Percentiles rank a stretch among this genome's conserved stretches.
These are phyloP conservation scores for Microcaecilia unicolor DNA, from an alignment of 2,797 vertebrate genomes.

Conservation along the genomic window DNA sequence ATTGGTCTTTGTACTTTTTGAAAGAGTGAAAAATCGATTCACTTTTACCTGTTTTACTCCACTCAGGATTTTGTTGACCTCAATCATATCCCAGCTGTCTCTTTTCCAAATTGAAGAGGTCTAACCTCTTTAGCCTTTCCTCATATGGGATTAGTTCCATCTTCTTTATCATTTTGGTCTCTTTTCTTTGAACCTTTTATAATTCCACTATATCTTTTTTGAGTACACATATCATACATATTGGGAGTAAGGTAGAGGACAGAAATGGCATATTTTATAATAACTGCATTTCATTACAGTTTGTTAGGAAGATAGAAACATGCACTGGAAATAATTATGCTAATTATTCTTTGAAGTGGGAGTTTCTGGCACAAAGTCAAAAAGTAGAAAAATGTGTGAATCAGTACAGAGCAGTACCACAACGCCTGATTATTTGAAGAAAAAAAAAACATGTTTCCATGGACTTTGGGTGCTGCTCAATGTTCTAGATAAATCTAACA, in stretches of 20 bases:
- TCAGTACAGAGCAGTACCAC: constrained; percentile 52
- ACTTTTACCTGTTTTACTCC: no score
- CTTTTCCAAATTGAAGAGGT: no score
- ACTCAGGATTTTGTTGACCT: no score
- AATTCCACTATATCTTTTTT: no score
- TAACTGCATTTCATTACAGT: constrained; percentile 44
- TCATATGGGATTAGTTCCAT: no score
- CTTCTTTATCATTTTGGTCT: no score
- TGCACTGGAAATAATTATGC: constrained; percentile 62
- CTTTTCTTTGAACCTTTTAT: no score
- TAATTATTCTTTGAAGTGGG: constrained; percentile 69
- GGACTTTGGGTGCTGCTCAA: constrained; percentile 54
- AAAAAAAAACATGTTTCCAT: constrained; percentile 52
- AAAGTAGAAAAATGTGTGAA: constrained; percentile 69
- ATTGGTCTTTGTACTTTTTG: no score
- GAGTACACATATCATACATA: no score
- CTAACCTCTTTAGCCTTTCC: no score
- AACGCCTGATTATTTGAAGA: constrained; percentile 71
- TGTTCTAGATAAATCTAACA: constrained; percentile 71
- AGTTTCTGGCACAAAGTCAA: constrained; percentile 65
- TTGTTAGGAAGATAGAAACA: constrained; percentile 56
- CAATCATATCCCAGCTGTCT: no score
- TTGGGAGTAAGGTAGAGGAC: constrained; percentile 8
- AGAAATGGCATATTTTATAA: constrained; percentile 47
- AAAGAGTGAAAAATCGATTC: no score